phyloP scores from a whole-genome alignment of 2,888 invertebrate species.

The Clostera curtula region DNA sequence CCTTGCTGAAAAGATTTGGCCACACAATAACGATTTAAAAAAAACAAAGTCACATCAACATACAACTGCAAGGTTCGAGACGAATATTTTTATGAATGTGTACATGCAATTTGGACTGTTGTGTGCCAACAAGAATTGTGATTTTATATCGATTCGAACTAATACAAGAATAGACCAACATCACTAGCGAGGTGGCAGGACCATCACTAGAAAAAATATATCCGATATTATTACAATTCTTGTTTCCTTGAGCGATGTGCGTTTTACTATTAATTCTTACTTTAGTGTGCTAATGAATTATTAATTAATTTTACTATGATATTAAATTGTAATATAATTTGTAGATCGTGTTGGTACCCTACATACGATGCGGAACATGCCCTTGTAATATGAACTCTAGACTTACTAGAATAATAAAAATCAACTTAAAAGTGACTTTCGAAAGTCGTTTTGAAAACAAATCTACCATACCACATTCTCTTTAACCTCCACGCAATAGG shows the following conservation, averaged over 20 bases:
- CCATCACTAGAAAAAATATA: slow-evolving; percentile 24
- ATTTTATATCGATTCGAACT: slow-evolving; percentile 22
- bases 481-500: no score
- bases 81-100: slow-evolving; percentile 23
- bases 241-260: slow-evolving; percentile 44
- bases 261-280: slow-evolving; percentile 65
- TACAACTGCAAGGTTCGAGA: slow-evolving; percentile 22
- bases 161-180: slow-evolving; percentile 14
- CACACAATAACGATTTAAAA: slow-evolving; percentile 4
- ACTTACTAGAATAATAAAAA: slow-evolving; percentile 15
- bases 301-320: slow-evolving; percentile 65
- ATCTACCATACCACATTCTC: no score
- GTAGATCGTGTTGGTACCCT: slow-evolving; percentile 65
- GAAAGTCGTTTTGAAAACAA: slow-evolving; percentile 8
- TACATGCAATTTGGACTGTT: slow-evolving; percentile 29
- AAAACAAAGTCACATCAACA: slow-evolving; percentile 13
- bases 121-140: slow-evolving; percentile 31
- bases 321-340: slow-evolving; percentile 68
- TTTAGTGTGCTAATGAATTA: slow-evolving; percentile 72
- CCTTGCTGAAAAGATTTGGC: slow-evolving; percentile 7
- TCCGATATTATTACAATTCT: slow-evolving; percentile 47
- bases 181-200: slow-evolving; percentile 29
- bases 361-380: slow-evolving; percentile 66
- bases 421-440: slow-evolving; percentile 10
- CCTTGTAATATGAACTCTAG: slow-evolving; percentile 34